These are phyloP conservation scores for Arion vulgaris DNA, from an alignment of 1,140 invertebrate genomes.

Conservation along the genomic window DNA sequence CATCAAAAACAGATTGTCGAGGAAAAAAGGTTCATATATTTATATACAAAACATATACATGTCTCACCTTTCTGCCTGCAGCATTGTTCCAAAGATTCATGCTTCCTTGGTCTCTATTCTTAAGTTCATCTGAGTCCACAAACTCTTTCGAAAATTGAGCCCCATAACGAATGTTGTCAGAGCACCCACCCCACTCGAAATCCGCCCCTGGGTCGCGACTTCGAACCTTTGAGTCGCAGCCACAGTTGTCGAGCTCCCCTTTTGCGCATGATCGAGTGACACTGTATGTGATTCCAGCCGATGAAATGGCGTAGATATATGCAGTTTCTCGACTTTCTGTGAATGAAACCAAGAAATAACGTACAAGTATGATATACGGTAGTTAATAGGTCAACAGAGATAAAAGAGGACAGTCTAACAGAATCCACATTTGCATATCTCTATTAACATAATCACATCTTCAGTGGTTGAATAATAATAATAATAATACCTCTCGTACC, in stretches of 20 bases:
- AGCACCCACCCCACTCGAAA: conserved; percentile 75
- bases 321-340: conserved; percentile 76
- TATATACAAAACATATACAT: too few relatives aligned
- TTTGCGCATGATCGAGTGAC: conserved; percentile 90
- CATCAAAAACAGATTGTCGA: too few relatives aligned
- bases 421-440: too few relatives aligned
- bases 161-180: conserved; percentile 80
- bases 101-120: conserved; percentile 80
- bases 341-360: not conserved
- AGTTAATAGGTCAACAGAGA: too few relatives aligned
- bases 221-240: conserved; percentile 77
- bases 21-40: too few relatives aligned
- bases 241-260: conserved; percentile 86
- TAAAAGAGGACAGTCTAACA: too few relatives aligned
- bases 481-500: too few relatives aligned
- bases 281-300: conserved; percentile 87
- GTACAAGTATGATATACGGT: too few relatives aligned
- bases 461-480: too few relatives aligned
- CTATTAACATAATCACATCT: too few relatives aligned
- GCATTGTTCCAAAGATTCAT: conserved; percentile 96
- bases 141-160: conserved; percentile 89
- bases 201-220: conserved; percentile 53
- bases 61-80: conserved; percentile 85
- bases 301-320: conserved; percentile 78
- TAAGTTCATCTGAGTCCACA: conserved; percentile 85